Conservation (phyloP, 1,140 invertebrate species). For the Zaprionus tsacasi region DNA sequence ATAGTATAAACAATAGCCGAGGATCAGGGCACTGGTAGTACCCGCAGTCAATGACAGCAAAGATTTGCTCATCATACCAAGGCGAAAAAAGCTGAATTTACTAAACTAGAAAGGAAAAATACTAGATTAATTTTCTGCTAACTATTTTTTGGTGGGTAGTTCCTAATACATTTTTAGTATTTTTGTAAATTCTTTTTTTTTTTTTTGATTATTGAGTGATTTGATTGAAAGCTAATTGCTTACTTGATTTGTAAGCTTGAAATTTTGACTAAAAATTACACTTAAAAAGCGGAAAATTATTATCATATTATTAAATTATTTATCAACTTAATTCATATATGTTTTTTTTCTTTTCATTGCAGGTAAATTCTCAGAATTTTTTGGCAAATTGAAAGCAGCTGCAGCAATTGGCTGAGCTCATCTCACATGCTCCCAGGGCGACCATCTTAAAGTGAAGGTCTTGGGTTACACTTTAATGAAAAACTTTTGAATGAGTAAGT, state of each 20-base stretch:
- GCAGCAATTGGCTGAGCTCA: constrained; percentile 80
- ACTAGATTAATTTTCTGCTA: neutral
- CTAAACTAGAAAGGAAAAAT: too few species aligned
- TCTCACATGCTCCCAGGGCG: constrained; percentile 41
- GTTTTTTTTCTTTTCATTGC: neutral
- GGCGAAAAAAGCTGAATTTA: neutral
- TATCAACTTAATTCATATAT: neutral
- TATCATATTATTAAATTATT: neutral
- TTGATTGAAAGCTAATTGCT: too few species aligned
- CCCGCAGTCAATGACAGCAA: constrained; percentile 13
- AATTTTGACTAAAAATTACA: too few species aligned
- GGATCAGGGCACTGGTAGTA: constrained; percentile 89
- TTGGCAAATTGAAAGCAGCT: constrained; percentile 6
- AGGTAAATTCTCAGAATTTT: neutral
- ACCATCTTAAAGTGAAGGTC: constrained; percentile 64
- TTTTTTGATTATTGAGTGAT: neutral
- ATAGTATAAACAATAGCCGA: constrained; percentile 98
- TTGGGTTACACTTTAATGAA: constrained; percentile 63
- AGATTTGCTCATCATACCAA: constrained; percentile 5
- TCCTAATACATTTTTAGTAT: neutral
- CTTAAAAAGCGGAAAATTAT: too few species aligned
- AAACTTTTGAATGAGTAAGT: constrained; percentile 36
- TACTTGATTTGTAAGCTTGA: too few species aligned
- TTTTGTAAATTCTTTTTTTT: neutral
- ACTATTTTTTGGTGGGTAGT: too few species aligned